phyloP scores from a whole-genome alignment of 2,888 invertebrate genomes.

The Dexiosoma caninum region DNA sequence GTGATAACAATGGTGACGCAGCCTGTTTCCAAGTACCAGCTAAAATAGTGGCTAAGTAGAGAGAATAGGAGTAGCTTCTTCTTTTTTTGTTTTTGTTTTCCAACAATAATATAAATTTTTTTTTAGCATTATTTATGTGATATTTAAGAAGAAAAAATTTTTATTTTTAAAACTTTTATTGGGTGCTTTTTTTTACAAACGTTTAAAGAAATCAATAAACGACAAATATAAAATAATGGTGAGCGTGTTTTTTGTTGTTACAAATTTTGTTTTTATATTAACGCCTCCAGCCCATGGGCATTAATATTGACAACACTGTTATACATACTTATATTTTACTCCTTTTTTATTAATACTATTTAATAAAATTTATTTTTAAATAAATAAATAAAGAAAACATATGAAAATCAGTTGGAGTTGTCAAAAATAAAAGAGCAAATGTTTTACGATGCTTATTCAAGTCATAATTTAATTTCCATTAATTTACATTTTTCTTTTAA shows the following conservation, averaged over 20 bases:
- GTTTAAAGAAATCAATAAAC: not conserved
- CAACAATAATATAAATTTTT: not conserved
- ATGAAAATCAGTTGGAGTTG: too few species aligned
- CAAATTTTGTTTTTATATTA: conserved; percentile 49
- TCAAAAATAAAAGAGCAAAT: not conserved
- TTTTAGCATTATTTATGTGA: conserved; percentile 36
- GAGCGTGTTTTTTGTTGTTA: conserved; percentile 19
- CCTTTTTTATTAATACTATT: conserved; percentile 14
- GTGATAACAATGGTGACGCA: conserved; percentile 78
- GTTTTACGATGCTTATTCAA: not conserved
- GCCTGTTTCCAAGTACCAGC: conserved; percentile 85
- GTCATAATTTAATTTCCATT: not conserved
- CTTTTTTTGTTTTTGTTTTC: conserved; percentile 8
- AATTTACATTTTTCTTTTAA: too few species aligned
- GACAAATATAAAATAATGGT: not conserved
- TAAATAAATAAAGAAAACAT: not conserved
- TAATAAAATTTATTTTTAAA: too few species aligned
- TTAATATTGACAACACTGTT: conserved; percentile 52
- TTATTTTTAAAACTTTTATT: not conserved
- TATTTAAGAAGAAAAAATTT: conserved; percentile 33
- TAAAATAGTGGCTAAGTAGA: conserved; percentile 79
- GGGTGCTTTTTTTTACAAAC: not conserved
- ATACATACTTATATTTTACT: not conserved
- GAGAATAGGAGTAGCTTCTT: too few species aligned
- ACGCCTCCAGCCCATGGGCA: conserved; percentile 56